Conservation (phyloP, 2,888 invertebrate genomes). For the Scotopteryx bipunctaria region DNA sequence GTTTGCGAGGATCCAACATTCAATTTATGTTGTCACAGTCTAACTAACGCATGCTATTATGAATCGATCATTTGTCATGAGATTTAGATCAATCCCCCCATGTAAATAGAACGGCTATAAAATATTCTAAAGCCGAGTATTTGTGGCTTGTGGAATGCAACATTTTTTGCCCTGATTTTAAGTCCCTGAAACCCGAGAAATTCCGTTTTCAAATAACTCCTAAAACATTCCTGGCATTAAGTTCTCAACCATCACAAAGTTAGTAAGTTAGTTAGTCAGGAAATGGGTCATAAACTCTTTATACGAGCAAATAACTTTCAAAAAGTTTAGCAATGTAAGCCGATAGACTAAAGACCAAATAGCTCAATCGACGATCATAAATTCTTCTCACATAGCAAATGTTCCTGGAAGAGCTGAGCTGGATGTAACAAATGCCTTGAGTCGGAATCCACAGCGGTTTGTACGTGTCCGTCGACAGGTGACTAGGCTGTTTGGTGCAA, state of each 20-base stretch:
- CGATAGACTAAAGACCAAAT: background rate
- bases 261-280: no score
- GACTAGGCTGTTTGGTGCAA: slow-evolving; percentile 13
- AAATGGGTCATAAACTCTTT: background rate
- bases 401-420: slow-evolving; percentile 21
- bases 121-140: background rate
- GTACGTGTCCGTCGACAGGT: slow-evolving; percentile 17
- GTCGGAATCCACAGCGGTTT: slow-evolving; percentile 1
- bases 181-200: background rate
- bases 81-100: slow-evolving; percentile 38
- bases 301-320: background rate
- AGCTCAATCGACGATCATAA: slow-evolving; percentile 10
- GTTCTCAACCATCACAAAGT: background rate
- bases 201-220: background rate
- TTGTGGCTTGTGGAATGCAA: background rate
- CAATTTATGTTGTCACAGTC: slow-evolving; percentile 61
- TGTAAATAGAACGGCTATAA: slow-evolving; percentile 9
- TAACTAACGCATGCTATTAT: slow-evolving; percentile 56
- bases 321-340: background rate
- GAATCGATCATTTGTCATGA: slow-evolving; percentile 50
- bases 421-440: slow-evolving; percentile 14
- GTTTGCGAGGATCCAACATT: slow-evolving; percentile 56
- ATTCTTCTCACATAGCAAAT: slow-evolving; percentile 16
- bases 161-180: background rate
- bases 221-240: slow-evolving; percentile 1